These are phyloP conservation scores for Cryptus viduatorius DNA, from an alignment of 2,888 invertebrate species.

Conservation along the genomic window DNA sequence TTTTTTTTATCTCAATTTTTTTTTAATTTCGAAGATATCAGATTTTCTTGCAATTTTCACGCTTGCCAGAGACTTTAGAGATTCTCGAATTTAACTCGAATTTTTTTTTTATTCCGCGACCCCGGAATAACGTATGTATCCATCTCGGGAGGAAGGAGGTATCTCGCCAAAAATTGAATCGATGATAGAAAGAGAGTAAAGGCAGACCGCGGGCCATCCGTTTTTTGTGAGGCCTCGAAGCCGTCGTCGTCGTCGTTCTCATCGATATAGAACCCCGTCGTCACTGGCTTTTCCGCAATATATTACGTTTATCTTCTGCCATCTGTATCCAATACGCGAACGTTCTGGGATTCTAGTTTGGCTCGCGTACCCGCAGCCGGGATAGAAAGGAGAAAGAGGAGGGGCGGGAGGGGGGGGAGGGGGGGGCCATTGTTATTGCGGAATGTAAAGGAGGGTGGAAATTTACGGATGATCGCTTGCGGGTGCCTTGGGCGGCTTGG, in stretches of 20 bases:
- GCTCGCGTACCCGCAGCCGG: background rate
- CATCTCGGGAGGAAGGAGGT: background rate
- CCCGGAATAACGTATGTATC: too few species aligned
- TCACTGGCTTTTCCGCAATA: conserved; percentile 62
- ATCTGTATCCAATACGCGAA: conserved; percentile 66
- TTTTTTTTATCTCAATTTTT: too few species aligned
- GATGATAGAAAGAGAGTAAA: conserved; percentile 37
- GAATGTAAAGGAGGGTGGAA: conserved; percentile 76
- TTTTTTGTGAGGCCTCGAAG: background rate
- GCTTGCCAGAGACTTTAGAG: too few species aligned
- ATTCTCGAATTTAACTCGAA: too few species aligned
- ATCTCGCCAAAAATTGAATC: conserved; percentile 54
- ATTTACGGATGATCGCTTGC: conserved; percentile 74
- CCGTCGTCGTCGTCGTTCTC: conserved; percentile 28
- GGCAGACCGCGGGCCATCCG: conserved; percentile 5
- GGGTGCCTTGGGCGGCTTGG: conserved; percentile 54
- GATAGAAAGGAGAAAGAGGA: background rate
- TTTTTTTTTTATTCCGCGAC: too few species aligned
- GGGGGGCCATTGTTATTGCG: conserved; percentile 74
- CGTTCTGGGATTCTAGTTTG: conserved; percentile 37
- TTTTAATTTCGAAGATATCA: too few species aligned
- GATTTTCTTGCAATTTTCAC: too few species aligned
- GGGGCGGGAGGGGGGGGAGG: conserved; percentile 36
- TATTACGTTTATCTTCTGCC: conserved; percentile 67
- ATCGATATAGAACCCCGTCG: conserved; percentile 43